Base-by-base conservation (phyloP, 2,797 vertebrate species). In the Enteromius radiatus region DNA sequence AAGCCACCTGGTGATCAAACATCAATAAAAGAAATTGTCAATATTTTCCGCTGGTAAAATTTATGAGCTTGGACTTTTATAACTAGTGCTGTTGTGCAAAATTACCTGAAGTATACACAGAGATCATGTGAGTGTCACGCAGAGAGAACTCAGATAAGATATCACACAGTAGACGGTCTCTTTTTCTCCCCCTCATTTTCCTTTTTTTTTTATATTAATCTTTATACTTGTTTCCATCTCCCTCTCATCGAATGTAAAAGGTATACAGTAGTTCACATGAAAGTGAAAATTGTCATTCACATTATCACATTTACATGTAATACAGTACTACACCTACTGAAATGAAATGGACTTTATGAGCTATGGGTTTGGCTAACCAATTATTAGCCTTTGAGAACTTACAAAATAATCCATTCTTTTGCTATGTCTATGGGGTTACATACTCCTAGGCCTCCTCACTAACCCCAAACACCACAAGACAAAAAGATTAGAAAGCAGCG, bases 391-490 rank as follows among this genome's bases (percentile, higher is more conserved):
- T 47, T 36, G 15, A 67, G 75, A 82, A 52, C 26, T 78, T 28
- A 45, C 64, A 68, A 65, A 82, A 61, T 68, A 80, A 36, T 73
- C 21, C 67, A 82, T 33, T 86, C 52, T 76, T 17, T 81, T 9
- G 15, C 75, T 33, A 21, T 79, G 26, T 19, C 45, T 49, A 26
- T 59, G 33, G 52, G 41, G 61, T 33, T 64, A 64, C 28, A 33
- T 64, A 33, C 61, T 54, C 63, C 81, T 71, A 68, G 26, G 67
- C 56, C 23, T 64, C 61, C 45, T 68, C 19, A 8, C 2, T 33
- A 65, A 83, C 54, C 75, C 49, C 26, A 41, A 52, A 68, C 33
- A 79, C 26, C 36, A 49, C 28, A 23, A 23, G 65, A 61, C 70
- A 78, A 71, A 73, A 61, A 59, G 38, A 67, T 82, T 65, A 10